These are phyloP conservation scores for Cyrtonyx montezumae DNA, from an alignment of 2,113 vertebrate genomes.

Conservation along the genomic window DNA sequence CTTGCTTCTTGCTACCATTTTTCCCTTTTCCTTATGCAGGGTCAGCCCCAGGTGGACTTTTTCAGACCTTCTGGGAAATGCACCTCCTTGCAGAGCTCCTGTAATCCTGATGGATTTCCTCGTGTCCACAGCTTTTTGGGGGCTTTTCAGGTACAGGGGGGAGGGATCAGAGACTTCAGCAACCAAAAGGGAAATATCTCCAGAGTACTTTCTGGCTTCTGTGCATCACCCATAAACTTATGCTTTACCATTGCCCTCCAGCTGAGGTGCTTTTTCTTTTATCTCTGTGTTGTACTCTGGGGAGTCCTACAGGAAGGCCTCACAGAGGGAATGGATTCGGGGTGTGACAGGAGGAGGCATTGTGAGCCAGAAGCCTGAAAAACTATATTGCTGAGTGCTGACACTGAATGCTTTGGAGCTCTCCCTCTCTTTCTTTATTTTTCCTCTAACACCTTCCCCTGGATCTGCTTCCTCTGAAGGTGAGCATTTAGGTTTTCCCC, in stretches of 20 bases:
- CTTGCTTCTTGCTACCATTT: background rate
- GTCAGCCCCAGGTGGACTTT: background rate
- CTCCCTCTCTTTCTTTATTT: background rate
- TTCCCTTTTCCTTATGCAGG: background rate
- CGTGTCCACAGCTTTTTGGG: background rate
- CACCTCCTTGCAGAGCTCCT: background rate
- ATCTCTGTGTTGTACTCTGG: background rate
- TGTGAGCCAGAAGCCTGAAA: background rate
- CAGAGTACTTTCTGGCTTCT: background rate
- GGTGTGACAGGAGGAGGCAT: background rate
- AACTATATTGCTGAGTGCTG: background rate
- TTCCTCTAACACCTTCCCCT: background rate
- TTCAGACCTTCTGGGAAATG: background rate
- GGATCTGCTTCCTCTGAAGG: background rate
- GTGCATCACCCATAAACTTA: background rate
- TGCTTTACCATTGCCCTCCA: background rate
- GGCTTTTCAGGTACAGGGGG: rapidly evolving
- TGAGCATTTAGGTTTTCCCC: background rate
- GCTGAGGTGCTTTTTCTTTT: background rate
- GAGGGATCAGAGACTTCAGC: background rate
- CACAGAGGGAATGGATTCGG: background rate
- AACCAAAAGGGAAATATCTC: background rate
- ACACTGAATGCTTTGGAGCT: background rate
- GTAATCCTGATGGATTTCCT: background rate
- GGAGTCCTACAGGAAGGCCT: background rate